Base-by-base conservation (phyloP, 2,888 invertebrate genomes). In the Brenthis ino region DNA sequence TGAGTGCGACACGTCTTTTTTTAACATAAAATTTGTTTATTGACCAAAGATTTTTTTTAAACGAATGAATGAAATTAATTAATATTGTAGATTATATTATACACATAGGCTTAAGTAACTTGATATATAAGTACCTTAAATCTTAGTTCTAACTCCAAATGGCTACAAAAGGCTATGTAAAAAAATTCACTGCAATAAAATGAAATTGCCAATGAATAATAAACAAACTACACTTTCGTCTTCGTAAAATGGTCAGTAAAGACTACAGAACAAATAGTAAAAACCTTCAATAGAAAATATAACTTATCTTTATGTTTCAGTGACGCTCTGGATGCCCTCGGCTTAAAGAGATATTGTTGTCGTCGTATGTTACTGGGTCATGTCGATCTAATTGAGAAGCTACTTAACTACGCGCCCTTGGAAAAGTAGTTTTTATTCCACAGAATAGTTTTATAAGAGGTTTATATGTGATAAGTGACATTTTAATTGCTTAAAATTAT, bases 381-480 rank as follows among this genome's bases (percentile, higher is more conserved):
- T 85, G 99, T 99, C 0, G 99, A 99, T 89, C 94, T 99, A n/a
- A 99, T 99, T 87, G 99, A 99, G 87, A 99, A 99, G 88, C 94
- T 99, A n/a, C 95, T 99, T 54, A 99, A 99, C 94, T 99, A 99
- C 87, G 98, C 99, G 43, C 99, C 99, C 0, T 91, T 99, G 66
- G 99, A 99, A 86, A 99, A 99, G 89, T 98, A 94, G 89, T 79
- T 61, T 53, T 58, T 57, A 70, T 66, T 67, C 28, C 24, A 12
- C 47, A 37, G 20, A 53, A 51, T 55, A 57, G 4, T 47, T 55
- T 57, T 43, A 53, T 54, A 63, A 5, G 16, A 57, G 1, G 8
- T 43, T 37, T 37, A 43, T 43, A 43, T 43, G 37, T 43, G 37
- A 43, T 43, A 43, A 43, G 37, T 43, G 37, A 43, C 37, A 8